Evolutionary conservation across 2,888 invertebrate genomes (phyloP).

Genomic region (Macrosoma leucophasiata): DNA sequence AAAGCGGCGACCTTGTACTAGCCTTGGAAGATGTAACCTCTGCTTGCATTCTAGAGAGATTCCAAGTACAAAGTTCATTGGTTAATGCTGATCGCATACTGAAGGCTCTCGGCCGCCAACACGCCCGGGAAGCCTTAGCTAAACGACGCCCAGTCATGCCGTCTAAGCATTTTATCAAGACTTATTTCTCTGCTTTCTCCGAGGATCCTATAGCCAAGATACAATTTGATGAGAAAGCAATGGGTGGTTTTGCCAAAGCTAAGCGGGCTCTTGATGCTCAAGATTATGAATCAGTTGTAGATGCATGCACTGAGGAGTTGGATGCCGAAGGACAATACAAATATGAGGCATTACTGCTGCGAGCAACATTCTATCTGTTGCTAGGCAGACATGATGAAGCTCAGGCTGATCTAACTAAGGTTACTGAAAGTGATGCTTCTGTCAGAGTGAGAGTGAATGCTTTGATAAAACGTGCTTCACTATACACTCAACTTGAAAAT

Average conservation of each 20-base stretch:
- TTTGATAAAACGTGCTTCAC: slow-evolving; percentile 89
- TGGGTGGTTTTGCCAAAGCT: slow-evolving; percentile 82
- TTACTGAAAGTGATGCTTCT: slow-evolving; percentile 80
- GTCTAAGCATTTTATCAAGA: slow-evolving; percentile 89
- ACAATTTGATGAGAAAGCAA: slow-evolving; percentile 53
- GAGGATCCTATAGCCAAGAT: slow-evolving; percentile 86
- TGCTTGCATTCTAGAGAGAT: slow-evolving; percentile 92
- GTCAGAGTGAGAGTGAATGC: slow-evolving; percentile 86
- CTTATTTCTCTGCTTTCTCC: slow-evolving; percentile 91
- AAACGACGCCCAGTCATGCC: slow-evolving; percentile 84
- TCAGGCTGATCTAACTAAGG: slow-evolving; percentile 80
- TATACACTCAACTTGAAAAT: slow-evolving; percentile 87
- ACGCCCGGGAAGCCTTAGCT: slow-evolving; percentile 84
- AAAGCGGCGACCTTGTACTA: slow-evolving; percentile 84
- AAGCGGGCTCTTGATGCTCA: slow-evolving; percentile 80
- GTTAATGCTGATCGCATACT: slow-evolving; percentile 91
- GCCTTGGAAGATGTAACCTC: slow-evolving; percentile 95
- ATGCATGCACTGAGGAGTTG: slow-evolving; percentile 87
- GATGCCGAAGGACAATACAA: slow-evolving; percentile 78
- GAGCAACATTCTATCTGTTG: slow-evolving; percentile 89
- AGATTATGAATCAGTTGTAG: slow-evolving; percentile 85
- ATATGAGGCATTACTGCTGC: slow-evolving; percentile 84
- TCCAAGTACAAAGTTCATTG: slow-evolving; percentile 87
- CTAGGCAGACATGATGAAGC: slow-evolving; percentile 85
- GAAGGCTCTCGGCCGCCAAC: slow-evolving; percentile 84